Evolutionary conservation across 2,113 vertebrate species (phyloP), one percentile per base, ranked within the genome.

Genomic region (Platysteira castanea): DNA sequence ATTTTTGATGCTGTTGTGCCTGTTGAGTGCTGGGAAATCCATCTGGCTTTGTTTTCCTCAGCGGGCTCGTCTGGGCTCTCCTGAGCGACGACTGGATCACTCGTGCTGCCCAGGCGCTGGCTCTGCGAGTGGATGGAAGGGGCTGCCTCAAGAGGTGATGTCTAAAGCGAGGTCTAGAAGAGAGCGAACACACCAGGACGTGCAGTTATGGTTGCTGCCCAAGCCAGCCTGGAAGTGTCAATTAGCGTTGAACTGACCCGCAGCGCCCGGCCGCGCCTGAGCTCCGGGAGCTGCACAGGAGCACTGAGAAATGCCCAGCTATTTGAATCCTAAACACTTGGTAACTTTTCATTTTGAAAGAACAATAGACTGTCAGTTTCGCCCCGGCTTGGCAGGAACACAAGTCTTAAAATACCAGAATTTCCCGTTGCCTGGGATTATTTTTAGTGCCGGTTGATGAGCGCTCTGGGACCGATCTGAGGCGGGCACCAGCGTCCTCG

Each of bases 11-110:
- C 17, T 20, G 3, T 52, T 59, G 42, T 63, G 54, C 24, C 23
- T 31, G 2, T 12, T 17, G 44, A 9, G 23, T 18, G 22, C 11
- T 5, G 37, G 27, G 31, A 11, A 11, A 7, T 26, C 27, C 30
- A 28, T 33, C 7, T 7, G 57, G 5, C 33, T 44, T 59, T 20
- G 37, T 67, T 56, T 26, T 53, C 28, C 46, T 69, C 24, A 3
- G 85, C 2, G 50, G 9, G 21, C 15, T 17, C 5, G 5, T 16
- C 20, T 14, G 5, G n/a, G 74, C 23, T 70, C 13, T 65, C 24
- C 31, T 30, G 1, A 35, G n/a, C 0, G 1, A 41, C 59, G 46
- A 3, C 22, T 4, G 14, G 11, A 1, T 33, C 10, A 0, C 33
- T 37, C 1, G 7, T 0, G 4, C 21, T 20, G 27, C 68, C 18